Evolutionary conservation across 2,797 vertebrate species (phyloP).

Genomic region (Coranthus polyacanthus): DNA sequence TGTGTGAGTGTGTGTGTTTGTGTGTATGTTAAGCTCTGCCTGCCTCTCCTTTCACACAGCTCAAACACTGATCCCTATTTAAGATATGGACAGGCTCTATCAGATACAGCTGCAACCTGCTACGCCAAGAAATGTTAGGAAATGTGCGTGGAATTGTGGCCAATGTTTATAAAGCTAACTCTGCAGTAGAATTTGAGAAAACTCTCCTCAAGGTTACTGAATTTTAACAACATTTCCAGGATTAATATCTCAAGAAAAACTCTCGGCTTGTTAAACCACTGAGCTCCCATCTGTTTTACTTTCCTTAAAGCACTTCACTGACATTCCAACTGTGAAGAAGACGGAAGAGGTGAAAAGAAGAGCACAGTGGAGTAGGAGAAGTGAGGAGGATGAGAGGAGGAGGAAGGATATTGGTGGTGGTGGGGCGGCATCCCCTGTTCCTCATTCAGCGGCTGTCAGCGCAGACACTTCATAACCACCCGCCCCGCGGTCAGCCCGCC

Average conservation of each 20-base stretch:
- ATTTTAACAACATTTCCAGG: conserved; percentile 5
- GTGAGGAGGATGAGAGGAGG: conserved; percentile 54
- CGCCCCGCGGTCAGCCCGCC: conserved; percentile 78
- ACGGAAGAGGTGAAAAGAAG: conserved; percentile 46
- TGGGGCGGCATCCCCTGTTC: conserved; percentile 67
- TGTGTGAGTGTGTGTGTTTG: conserved; percentile 50
- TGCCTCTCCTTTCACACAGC: conserved; percentile 56
- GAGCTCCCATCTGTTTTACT: conserved; percentile 18
- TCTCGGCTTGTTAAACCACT: too few species aligned
- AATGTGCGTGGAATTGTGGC: conserved; percentile 14
- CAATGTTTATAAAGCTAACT: background rate
- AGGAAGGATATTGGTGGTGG: conserved; percentile 33
- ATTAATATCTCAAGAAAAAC: too few species aligned
- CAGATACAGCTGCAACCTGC: conserved; percentile 63
- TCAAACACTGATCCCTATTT: conserved; percentile 65
- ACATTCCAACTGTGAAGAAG: conserved; percentile 48
- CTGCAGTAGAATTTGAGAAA: conserved; percentile 9
- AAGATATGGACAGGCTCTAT: conserved; percentile 50
- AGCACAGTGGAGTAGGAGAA: conserved; percentile 42
- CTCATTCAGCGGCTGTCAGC: conserved; percentile 82
- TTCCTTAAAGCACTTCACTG: conserved; percentile 14
- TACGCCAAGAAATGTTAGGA: conserved; percentile 27
- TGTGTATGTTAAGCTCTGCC: conserved; percentile 43
- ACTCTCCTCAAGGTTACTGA: background rate
- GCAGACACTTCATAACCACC: conserved; percentile 87